These are phyloP conservation scores for Gallirallus australis DNA, from an alignment of 2,797 vertebrate species.

Conservation along the genomic window DNA sequence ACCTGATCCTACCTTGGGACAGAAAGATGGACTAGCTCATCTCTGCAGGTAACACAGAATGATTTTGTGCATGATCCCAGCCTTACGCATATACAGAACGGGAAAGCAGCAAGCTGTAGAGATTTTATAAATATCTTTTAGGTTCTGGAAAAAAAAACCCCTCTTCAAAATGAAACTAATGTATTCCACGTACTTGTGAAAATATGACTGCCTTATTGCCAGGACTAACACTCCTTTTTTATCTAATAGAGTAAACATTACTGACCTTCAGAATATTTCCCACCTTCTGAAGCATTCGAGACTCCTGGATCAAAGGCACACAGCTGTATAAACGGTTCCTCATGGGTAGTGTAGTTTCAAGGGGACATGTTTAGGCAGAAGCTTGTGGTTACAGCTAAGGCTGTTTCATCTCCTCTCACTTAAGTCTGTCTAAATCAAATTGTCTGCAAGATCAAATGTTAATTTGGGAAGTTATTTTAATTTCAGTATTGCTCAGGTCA, in stretches of 20 bases:
- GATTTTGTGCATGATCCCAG: background rate
- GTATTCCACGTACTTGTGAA: background rate
- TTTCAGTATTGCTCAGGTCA: background rate
- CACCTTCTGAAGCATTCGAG: background rate
- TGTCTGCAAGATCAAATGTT: background rate
- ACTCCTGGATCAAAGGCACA: background rate
- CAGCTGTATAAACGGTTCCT: background rate
- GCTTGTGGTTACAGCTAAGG: background rate
- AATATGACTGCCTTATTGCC: background rate
- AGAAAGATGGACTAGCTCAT: background rate
- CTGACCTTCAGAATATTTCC: background rate
- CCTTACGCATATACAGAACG: background rate
- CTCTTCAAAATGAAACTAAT: background rate
- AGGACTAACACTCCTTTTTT: background rate
- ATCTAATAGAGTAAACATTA: background rate
- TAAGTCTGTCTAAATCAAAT: background rate
- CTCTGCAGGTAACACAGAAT: background rate
- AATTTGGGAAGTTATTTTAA: background rate
- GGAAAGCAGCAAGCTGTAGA: background rate
- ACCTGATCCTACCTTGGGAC: background rate
- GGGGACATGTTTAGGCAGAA: background rate
- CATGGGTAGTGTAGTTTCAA: accelerated
- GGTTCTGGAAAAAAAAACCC: background rate
- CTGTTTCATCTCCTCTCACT: background rate
- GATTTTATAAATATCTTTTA: background rate